A percentile compares a stretch with the other conserved stretches of the same genome.
Evolutionary conservation across 2,888 invertebrate species (phyloP).

Genomic region (Tipula unca): DNA sequence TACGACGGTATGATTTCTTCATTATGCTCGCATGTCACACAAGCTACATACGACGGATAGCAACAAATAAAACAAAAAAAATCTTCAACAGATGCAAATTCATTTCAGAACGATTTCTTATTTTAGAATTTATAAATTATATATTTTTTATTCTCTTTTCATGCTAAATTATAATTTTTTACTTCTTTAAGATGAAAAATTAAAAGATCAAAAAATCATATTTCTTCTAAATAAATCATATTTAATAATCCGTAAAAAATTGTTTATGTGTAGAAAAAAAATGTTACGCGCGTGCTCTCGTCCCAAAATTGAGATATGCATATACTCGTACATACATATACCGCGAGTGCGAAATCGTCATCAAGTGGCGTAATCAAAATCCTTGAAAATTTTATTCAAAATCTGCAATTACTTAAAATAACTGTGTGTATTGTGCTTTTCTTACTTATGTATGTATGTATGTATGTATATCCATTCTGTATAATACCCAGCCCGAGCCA

Average conservation of each 20-base stretch:
- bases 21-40: neutral
- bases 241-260: neutral
- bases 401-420: conserved; percentile 4
- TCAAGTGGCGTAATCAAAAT: neutral
- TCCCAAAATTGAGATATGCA: neutral
- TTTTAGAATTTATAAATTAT: neutral
- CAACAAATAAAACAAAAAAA: neutral
- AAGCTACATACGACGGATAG: neutral
- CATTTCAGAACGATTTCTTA: neutral
- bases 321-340: neutral
- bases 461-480: neutral
- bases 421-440: neutral
- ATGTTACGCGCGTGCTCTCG: neutral
- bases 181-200: neutral
- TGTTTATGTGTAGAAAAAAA: neutral
- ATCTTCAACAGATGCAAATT: neutral
- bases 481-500: neutral
- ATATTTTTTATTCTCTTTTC: neutral
- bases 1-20: neutral
- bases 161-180: neutral
- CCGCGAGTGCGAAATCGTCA: neutral
- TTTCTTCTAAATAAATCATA: neutral
- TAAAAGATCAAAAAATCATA: conserved; percentile 14
- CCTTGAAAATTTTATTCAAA: neutral
- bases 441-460: too few relatives aligned